Evolutionary conservation across 2,888 invertebrate genomes (phyloP), one percentile per base, ranked within the genome.

Genomic region (Drosophila algonquin): DNA sequence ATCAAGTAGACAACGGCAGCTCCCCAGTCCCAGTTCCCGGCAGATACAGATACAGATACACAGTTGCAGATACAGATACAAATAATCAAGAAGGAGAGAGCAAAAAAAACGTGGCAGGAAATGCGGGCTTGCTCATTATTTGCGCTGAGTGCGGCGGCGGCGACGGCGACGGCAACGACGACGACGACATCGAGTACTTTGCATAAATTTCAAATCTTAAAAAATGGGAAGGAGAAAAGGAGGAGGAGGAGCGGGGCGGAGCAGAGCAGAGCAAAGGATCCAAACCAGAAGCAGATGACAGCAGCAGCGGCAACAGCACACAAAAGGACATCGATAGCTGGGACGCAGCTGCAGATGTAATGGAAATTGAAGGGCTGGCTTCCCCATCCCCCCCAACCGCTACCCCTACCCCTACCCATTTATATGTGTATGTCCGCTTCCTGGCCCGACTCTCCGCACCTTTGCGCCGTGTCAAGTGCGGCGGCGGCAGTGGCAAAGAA

Each of bases 291-390:
- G 63, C 77, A 87, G 82, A 80, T 84, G 79, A 84, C 82, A 74
- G 78, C 74, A n/a, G 40, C 47, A 27, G 27, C 24, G 6, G 27
- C 27, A 27, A 7, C 27, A 27, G 78, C 79, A 62, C 79, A 90
- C 90, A 89, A 89, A 89, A 90, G 89, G 90, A 90, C 90, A 89
- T 89, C 90, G 90, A 89, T 89, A 90, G 87, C 90, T 79, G 70
- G 73, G 75, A 76, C 74, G 55, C 79, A 69, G 73, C 76, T 77
- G 82, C 79, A 80, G 89, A 88, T 85, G 89, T 73, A 87, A 80
- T 81, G 83, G 81, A 90, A 86, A 85, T 89, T 86, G 88, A 84
- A 81, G 85, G 80, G 81, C 82, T 71, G 76, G 73, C 75, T 60
- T 27, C 27, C 27, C 6, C 1, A 1, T 0, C 8, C 30, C 8